Conservation (phyloP, 2,113 vertebrate genomes). For the Notothenia rossii region DNA sequence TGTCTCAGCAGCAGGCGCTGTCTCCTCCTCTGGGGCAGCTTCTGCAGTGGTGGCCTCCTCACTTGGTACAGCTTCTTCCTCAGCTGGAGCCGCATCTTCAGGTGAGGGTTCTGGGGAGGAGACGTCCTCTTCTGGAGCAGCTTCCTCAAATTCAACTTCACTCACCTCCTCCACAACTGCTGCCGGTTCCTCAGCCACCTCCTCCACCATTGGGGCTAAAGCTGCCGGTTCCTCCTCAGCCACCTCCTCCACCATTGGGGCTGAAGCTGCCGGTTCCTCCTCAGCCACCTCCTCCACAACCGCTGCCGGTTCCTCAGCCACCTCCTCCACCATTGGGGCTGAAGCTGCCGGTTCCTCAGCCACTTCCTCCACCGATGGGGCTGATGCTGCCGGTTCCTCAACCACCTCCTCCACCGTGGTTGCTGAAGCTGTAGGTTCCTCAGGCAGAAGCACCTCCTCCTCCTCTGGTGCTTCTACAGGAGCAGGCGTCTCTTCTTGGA, state of each 20-base stretch:
- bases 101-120: too few relatives aligned
- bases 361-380: constrained; percentile 10
- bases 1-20: constrained; percentile 15
- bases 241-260: constrained; percentile 10
- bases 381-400: constrained; percentile 1
- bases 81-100: not conserved
- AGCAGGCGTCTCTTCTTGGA: constrained; percentile 6
- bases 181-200: too few relatives aligned
- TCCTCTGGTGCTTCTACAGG: not conserved
- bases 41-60: constrained; percentile 25
- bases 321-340: too few relatives aligned
- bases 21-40: constrained; percentile 9
- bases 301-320: too few relatives aligned
- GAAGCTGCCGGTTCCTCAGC: not conserved
- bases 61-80: constrained; percentile 19
- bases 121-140: not conserved
- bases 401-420: not conserved
- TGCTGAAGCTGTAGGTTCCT: constrained; percentile 5
- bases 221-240: not conserved
- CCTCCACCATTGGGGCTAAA: too few relatives aligned
- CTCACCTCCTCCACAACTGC: too few relatives aligned
- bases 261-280: constrained; percentile 2
- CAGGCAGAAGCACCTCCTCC: constrained; percentile 5
- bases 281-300: not conserved
- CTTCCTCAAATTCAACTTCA: constrained; percentile 7